Percentiles rank a stretch among this genome's conserved stretches.
phyloP scores from a whole-genome alignment of 1,140 invertebrate species.

The Cryptotermes secundus region DNA sequence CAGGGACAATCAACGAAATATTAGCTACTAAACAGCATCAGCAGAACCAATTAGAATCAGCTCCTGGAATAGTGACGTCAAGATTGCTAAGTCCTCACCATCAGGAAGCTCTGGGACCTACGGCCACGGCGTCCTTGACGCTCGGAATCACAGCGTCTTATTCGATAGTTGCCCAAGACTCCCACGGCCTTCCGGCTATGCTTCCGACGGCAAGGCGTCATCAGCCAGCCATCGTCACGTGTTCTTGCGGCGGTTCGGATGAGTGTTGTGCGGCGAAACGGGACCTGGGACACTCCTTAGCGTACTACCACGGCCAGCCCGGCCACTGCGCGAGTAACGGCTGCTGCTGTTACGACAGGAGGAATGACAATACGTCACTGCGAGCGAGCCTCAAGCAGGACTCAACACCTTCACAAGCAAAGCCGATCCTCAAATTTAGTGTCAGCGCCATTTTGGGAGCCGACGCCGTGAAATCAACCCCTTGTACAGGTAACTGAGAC shows the following conservation, averaged over 20 bases:
- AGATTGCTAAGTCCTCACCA: slow-evolving; percentile 24
- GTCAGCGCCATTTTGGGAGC: slow-evolving; percentile 85
- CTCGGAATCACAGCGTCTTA: slow-evolving; percentile 41
- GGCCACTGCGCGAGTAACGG: too few species aligned
- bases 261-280: not conserved
- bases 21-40: not conserved
- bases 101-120: not conserved
- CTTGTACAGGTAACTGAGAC: slow-evolving; percentile 28
- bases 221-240: not conserved
- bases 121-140: slow-evolving; percentile 38
- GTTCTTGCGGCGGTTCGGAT: not conserved
- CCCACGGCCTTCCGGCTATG: not conserved
- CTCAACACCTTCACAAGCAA: slow-evolving; percentile 48
- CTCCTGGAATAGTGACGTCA: not conserved
- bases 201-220: not conserved
- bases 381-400: slow-evolving; percentile 39
- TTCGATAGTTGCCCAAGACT: slow-evolving; percentile 34
- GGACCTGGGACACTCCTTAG: not conserved
- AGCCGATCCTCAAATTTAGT: slow-evolving; percentile 87
- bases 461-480: slow-evolving; percentile 49
- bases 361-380: slow-evolving; percentile 44
- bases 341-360: not conserved
- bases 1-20: too few species aligned
- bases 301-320: not conserved
- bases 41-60: not conserved